Conservation (phyloP, 2,888 invertebrate species). For the Ecdyonurus torrentis region DNA sequence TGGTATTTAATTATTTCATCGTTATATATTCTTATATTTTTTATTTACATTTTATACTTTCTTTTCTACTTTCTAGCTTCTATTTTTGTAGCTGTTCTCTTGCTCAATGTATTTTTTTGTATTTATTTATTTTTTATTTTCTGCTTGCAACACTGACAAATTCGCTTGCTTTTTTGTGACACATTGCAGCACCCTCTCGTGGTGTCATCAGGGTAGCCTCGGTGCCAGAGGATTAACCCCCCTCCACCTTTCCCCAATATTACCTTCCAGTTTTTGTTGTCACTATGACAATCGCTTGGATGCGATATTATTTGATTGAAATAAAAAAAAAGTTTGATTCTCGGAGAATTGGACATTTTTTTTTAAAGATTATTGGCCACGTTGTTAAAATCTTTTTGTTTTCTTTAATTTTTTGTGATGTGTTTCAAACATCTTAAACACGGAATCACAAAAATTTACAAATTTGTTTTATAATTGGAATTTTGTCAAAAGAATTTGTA, state of each 20-base stretch:
- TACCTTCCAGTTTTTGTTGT: neutral
- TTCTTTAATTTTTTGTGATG: too few relatives aligned
- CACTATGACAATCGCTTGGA: neutral
- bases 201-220: neutral
- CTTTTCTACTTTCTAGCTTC: neutral
- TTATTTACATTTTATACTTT: slow-evolving; percentile 4
- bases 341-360: too few relatives aligned
- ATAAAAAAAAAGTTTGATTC: too few relatives aligned
- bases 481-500: too few relatives aligned
- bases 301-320: too few relatives aligned
- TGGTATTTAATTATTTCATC: too few relatives aligned
- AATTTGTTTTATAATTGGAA: too few relatives aligned
- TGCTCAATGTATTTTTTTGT: neutral
- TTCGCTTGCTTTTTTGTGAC: neutral
- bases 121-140: neutral
- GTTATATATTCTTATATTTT: neutral
- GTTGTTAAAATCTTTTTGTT: too few relatives aligned
- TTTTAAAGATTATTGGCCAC: too few relatives aligned
- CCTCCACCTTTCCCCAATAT: neutral
- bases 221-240: neutral
- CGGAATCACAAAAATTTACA: too few relatives aligned
- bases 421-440: too few relatives aligned
- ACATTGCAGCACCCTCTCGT: neutral
- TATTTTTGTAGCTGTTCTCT: neutral
- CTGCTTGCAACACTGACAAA: neutral